Base-by-base conservation (phyloP, 2,888 invertebrate genomes). In the Chymomyza fuscimana region DNA sequence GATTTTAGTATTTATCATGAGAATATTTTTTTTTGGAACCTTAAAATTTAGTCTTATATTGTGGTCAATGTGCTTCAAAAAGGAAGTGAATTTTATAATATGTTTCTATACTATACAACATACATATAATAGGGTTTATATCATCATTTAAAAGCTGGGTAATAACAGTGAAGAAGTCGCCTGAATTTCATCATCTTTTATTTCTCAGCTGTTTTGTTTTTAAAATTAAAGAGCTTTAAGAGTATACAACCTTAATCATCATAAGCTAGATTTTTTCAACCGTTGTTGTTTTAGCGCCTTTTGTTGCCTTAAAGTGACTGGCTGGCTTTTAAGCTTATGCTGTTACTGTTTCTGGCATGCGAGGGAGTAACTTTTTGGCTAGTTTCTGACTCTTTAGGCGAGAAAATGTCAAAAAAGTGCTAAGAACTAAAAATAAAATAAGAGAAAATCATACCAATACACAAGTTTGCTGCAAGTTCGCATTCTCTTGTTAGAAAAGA, bases 331-430 rank as follows among this genome's bases (percentile, higher is more conserved):
- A 46, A 46, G 40, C 40, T 46, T 15, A 46, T 12, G 12, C 10
- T 46, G 10, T 46, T 46, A 12, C 2, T 46, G 40, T 12, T 46
- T 46, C 12, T 46, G 40, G 6, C 40, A 12, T 46, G 40, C 6
- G 40, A 19, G 22, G 7, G 54, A n/a, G 54, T 32, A 86, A 83
- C 63, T 73, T 86, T 86, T 77, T 66, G 73, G 73, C 72, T 78
- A 46, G 40, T 73, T 84, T 59, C 60, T 52, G 32, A 60, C 64
- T 63, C 52, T 68, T 73, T 73, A 77, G 76, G 63, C 67, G 74
- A 72, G 76, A 77, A 82, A 81, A 76, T 84, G 82, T 76, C 78
- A 83, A 9, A 62, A 9, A 61, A 40, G 19, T 60, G 16, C 9
- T 22, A 65, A 65, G 29, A 65, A 58, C 46, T 29, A 65, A 58